Conservation (phyloP, 53 echinoderm and acorn worm genomes). For the Paelopatides confundens region DNA sequence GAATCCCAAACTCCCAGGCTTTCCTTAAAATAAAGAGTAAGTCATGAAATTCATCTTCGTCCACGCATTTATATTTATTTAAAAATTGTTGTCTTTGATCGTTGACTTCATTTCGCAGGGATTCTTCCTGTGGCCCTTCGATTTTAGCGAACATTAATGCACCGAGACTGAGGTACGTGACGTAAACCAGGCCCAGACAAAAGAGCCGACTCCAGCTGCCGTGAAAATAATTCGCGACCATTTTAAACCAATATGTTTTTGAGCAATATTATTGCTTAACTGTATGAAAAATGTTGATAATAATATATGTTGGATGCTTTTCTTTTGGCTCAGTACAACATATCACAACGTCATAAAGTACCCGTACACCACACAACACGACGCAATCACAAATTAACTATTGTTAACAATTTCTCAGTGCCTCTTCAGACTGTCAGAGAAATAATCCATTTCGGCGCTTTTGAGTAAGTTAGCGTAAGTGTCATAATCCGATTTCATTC, state of each 20-base stretch:
- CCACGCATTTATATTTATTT: conserved; percentile 40
- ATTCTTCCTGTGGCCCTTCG: conserved; percentile 25
- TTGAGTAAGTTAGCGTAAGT: no score
- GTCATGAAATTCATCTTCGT: conserved; percentile 40
- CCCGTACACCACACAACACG: no score
- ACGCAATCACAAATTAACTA: no score
- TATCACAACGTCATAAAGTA: no score
- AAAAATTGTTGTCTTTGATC: neutral
- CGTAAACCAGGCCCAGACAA: conserved; percentile 3
- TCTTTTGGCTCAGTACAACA: no score
- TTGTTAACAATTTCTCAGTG: no score
- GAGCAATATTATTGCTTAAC: no score
- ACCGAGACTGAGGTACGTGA: neutral
- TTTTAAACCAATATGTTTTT: neutral
- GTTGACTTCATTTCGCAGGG: neutral
- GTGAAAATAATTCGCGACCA: conserved; percentile 17
- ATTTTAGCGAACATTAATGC: conserved; percentile 34
- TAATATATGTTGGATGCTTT: no score
- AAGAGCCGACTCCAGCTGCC: conserved; percentile 34
- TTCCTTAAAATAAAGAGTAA: conserved; percentile 30
- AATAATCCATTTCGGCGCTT: no score
- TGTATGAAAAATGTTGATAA: no score
- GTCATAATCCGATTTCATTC: no score
- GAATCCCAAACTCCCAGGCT: conserved; percentile 64
- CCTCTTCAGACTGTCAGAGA: no score